Base-by-base conservation (phyloP, 92 coral and sea anemone genomes). In the Siderastrea siderea region DNA sequence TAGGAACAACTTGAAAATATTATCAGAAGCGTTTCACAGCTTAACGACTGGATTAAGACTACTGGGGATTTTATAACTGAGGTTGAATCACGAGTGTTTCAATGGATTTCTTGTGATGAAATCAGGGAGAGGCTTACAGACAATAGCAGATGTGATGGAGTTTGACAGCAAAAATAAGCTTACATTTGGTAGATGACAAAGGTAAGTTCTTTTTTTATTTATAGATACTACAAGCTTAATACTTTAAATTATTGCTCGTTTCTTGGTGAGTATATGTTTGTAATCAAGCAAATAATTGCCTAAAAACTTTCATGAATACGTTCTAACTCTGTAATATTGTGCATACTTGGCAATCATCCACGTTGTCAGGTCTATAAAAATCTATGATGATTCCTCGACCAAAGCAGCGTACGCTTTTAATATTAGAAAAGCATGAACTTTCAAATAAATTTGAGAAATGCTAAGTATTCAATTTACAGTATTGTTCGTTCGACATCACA, bases 141-240 rank as follows among this genome's bases (percentile, higher is more conserved):
- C 58, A 17, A 17, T 11, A 10, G 3, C 1, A 17, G 2, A 1
- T 1, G 16, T 16, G 46, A 74, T 74, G 78, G 59, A 53, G 17
- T 16, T 53, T 74, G 15, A 74, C 78, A 19, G 78, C 15, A 3
- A 14, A 10, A 68, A 7, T 6, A 74, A 47, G 53, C 10, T 52
- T 52, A 8, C 43, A 54, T 74, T 63, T 74, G 46, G 78, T 51
- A 53, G 62, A 74, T 54, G 78, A 74, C 78, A 19, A 26, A 74
- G 62, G 62, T 74, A 2, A 46, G 74, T 70, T 61, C 5, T 4
- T 61, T 61, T 53, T 5, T 0, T 10, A 53, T 53, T 26, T 26
- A 0, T 26, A 0, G 38, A 53, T 5, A 53, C 10, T 53, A 53
- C 57, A 53, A 53, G 7, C 10, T 10, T 5, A 6, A 5, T 6